A percentile compares a stretch with the other conserved stretches of the same genome.
These are phyloP conservation scores for Martes martes DNA, from an alignment of 2,113 vertebrate genomes.

Conservation along the genomic window DNA sequence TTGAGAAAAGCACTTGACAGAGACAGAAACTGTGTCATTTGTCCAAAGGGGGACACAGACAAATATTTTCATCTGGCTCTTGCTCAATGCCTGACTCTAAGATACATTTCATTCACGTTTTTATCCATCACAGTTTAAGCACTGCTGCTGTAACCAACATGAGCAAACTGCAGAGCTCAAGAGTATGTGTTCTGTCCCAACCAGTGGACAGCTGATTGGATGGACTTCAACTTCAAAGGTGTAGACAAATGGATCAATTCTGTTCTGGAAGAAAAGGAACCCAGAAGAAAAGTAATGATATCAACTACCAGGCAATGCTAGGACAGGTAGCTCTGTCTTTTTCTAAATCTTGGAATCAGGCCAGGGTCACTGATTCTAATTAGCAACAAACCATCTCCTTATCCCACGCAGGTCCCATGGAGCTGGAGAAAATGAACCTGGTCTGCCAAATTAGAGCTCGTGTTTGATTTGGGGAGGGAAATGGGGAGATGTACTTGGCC, in stretches of 20 bases:
- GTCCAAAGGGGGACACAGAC: slow-evolving; percentile 45
- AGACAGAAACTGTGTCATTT: slow-evolving; percentile 61
- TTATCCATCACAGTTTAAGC: not conserved
- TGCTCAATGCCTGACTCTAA: slow-evolving; percentile 23
- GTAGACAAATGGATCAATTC: not conserved
- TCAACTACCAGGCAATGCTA: not conserved
- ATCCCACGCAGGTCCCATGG: not conserved
- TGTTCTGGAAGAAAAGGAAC: slow-evolving; percentile 1
- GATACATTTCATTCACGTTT: slow-evolving; percentile 39
- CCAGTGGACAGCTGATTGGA: not conserved
- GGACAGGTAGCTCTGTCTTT: not conserved
- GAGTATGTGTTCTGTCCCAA: not conserved
- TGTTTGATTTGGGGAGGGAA: slow-evolving; percentile 43
- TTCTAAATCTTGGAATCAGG: slow-evolving; percentile 29
- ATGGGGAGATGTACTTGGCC: not conserved
- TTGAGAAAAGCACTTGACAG: slow-evolving; percentile 62
- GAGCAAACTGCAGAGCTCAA: not conserved
- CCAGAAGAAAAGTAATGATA: not conserved
- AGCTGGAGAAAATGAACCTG: slow-evolving; percentile 28
- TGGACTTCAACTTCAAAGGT: not conserved
- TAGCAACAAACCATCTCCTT: slow-evolving; percentile 51
- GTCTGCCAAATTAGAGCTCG: slow-evolving; percentile 47
- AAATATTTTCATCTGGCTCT: slow-evolving; percentile 58
- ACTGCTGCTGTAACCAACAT: not conserved
- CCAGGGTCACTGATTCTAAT: slow-evolving; percentile 43